A percentile compares a stretch with the other conserved stretches of the same genome.
These are phyloP conservation scores for Aphelenchoides bicaudatus DNA, from an alignment of 2,888 invertebrate species.

Conservation along the genomic window DNA sequence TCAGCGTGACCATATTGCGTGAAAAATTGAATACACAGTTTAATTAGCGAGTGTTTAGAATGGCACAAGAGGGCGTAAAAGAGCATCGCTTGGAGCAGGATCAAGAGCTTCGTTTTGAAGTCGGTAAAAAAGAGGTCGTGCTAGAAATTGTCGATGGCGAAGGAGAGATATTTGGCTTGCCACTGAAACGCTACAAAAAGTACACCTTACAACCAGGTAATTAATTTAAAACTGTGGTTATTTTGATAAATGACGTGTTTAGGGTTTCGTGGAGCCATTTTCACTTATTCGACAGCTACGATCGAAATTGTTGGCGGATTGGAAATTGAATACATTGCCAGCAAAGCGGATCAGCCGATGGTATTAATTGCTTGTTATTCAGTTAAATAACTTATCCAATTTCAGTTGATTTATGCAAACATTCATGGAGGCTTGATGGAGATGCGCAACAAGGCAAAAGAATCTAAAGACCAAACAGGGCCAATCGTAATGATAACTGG, in stretches of 20 bases:
- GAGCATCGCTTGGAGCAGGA: constrained; percentile 48
- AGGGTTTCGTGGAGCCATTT: constrained; percentile 90
- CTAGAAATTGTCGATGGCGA: constrained; percentile 77
- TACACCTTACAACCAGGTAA: constrained; percentile 53
- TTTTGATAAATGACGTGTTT: constrained; percentile 61
- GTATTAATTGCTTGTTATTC: constrained; percentile 22
- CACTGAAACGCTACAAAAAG: constrained; percentile 83
- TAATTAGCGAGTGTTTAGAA: too few relatives aligned
- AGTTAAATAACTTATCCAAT: neutral
- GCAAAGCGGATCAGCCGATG: constrained; percentile 77
- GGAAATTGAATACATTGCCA: constrained; percentile 87
- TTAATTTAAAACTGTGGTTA: constrained; percentile 10
- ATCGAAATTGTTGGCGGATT: constrained; percentile 81
- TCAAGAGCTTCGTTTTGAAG: constrained; percentile 54
- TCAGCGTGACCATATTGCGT: too few relatives aligned
- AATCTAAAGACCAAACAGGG: constrained; percentile 30
- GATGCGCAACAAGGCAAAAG: constrained; percentile 72
- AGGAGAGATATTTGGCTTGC: constrained; percentile 94
- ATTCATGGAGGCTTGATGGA: constrained; percentile 90
- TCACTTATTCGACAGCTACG: constrained; percentile 89
- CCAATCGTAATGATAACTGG: constrained; percentile 63
- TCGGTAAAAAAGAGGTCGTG: constrained; percentile 41
- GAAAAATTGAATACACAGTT: too few relatives aligned
- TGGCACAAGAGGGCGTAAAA: too few relatives aligned
- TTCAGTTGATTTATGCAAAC: constrained; percentile 75